Evolutionary conservation across 2,888 invertebrate genomes (phyloP).

Genomic region (Drosophila trichaetosa): DNA sequence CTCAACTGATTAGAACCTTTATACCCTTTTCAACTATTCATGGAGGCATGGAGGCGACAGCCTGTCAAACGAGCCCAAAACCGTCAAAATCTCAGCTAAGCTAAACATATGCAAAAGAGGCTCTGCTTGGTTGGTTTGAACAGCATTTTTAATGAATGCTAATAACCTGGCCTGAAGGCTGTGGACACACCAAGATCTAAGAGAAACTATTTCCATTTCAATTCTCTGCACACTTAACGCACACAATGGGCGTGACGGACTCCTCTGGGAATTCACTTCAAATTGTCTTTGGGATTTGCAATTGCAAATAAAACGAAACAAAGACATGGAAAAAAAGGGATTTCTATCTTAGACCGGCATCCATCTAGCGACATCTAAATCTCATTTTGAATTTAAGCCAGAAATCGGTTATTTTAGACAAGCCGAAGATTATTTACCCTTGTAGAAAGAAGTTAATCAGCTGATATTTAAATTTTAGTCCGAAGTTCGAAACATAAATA

Average conservation of each 20-base stretch:
- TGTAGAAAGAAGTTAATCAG: not conserved
- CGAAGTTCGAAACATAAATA: not conserved
- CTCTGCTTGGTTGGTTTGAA: not conserved
- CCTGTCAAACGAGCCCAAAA: conserved; percentile 60
- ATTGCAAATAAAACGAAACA: not conserved
- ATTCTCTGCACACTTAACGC: conserved; percentile 18
- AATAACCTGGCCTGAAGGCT: conserved; percentile 21
- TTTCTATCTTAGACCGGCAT: not conserved
- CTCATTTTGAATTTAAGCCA: not conserved
- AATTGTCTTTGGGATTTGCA: conserved; percentile 9
- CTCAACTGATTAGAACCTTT: conserved; percentile 31
- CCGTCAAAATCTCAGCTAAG: conserved; percentile 31
- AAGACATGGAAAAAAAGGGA: not conserved
- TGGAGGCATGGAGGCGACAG: conserved; percentile 48
- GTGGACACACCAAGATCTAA: conserved; percentile 8
- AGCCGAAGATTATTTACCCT: not conserved
- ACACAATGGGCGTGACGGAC: conserved; percentile 17
- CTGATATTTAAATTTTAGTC: not conserved
- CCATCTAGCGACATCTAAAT: not conserved
- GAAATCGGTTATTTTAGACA: not conserved
- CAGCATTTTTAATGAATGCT: conserved; percentile 43
- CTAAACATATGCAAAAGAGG: conserved; percentile 45
- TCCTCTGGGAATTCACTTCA: not conserved
- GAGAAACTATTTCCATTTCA: conserved; percentile 13
- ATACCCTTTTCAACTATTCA: conserved; percentile 66